A percentile compares a stretch with the other conserved stretches of the same genome.
These are phyloP conservation scores for Drosophila antonietae DNA, from an alignment of 2,888 invertebrate genomes.

Conservation along the genomic window DNA sequence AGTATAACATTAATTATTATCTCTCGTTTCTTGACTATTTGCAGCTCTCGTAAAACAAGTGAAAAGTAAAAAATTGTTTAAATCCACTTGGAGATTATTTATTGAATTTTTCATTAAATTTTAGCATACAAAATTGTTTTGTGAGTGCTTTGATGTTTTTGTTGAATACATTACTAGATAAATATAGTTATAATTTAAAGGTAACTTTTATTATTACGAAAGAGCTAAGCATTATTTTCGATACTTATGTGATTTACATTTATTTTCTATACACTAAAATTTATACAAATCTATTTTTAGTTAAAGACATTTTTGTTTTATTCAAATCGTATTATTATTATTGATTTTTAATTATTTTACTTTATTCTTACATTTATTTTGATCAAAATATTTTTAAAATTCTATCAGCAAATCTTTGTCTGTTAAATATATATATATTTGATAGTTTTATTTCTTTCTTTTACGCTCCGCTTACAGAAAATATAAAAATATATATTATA, in stretches of 20 bases:
- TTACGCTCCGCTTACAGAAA: too few relatives aligned
- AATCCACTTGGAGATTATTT: neutral
- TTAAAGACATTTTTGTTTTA: neutral
- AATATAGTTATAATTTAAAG: too few relatives aligned
- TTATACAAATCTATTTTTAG: too few relatives aligned
- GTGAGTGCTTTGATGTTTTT: neutral
- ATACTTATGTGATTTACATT: too few relatives aligned
- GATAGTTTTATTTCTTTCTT: neutral
- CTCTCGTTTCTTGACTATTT: neutral
- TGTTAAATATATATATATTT: neutral
- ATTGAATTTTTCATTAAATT: neutral
- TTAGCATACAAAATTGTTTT: neutral
- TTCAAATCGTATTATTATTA: neutral
- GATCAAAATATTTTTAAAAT: neutral
- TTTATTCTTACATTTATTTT: neutral
- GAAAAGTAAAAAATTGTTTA: neutral
- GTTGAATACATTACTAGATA: neutral
- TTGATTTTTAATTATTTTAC: too few relatives aligned
- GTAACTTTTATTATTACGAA: too few relatives aligned
- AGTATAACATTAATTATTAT: slow-evolving; percentile 5
- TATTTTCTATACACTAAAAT: too few relatives aligned
- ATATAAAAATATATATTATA: too few relatives aligned
- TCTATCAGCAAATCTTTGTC: neutral
- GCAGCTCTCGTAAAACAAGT: neutral
- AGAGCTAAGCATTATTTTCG: too few relatives aligned